These are phyloP conservation scores for Muschampia plurimacula DNA, from an alignment of 2,888 invertebrate genomes.

Conservation along the genomic window DNA sequence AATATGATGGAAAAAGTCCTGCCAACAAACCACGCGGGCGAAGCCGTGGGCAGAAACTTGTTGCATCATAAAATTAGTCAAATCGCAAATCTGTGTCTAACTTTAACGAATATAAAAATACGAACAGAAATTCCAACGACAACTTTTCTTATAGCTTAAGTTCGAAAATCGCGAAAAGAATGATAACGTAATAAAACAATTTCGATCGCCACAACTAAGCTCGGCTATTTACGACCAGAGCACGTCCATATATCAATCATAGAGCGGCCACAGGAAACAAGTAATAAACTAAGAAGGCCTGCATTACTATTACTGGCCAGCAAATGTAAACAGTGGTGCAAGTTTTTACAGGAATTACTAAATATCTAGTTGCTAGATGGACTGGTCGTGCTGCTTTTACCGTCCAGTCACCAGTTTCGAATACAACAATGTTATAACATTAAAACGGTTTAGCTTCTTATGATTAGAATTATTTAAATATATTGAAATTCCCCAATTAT, in stretches of 20 bases:
- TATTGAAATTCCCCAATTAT: too few relatives aligned
- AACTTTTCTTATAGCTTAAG: not conserved
- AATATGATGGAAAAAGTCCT: too few relatives aligned
- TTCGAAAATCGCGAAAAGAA: constrained; percentile 11
- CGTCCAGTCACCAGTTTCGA: constrained; percentile 10
- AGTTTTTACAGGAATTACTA: constrained; percentile 37
- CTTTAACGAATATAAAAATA: not conserved
- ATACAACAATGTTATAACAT: not conserved
- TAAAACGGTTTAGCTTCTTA: not conserved
- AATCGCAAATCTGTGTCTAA: not conserved
- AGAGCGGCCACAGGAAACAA: constrained; percentile 36
- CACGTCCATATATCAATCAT: constrained; percentile 37
- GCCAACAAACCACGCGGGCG: too few relatives aligned
- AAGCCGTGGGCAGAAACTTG: too few relatives aligned
- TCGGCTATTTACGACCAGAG: constrained; percentile 24
- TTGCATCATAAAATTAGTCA: too few relatives aligned
- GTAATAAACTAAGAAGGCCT: constrained; percentile 32
- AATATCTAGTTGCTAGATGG: constrained; percentile 19
- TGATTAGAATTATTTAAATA: not conserved
- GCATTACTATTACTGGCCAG: constrained; percentile 33
- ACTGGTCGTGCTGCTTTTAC: constrained; percentile 22
- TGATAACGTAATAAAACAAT: constrained; percentile 28
- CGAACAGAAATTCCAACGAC: not conserved
- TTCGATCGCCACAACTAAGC: constrained; percentile 29
- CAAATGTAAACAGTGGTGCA: constrained; percentile 36